These are phyloP conservation scores for Schlechtendalia chinensis DNA, from an alignment of 1,140 invertebrate species.

Conservation along the genomic window DNA sequence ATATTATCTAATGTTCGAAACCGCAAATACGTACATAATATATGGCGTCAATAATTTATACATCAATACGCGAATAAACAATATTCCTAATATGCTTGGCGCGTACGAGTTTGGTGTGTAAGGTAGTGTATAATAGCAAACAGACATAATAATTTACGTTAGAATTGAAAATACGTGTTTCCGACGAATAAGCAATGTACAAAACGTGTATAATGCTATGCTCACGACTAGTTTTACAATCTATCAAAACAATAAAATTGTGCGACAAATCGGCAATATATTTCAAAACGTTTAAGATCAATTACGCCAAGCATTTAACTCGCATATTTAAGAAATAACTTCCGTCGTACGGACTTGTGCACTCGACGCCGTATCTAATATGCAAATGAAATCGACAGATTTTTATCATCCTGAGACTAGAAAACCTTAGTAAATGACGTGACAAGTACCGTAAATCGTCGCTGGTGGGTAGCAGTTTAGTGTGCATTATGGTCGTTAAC, in stretches of 20 bases:
- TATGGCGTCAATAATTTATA: too few relatives aligned
- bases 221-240: background rate
- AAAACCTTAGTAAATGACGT: background rate
- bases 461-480: too few relatives aligned
- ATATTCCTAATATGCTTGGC: too few relatives aligned
- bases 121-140: too few relatives aligned
- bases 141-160: too few relatives aligned
- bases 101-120: too few relatives aligned
- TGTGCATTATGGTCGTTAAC: background rate
- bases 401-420: background rate
- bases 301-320: too few relatives aligned
- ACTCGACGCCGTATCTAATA: too few relatives aligned
- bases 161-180: too few relatives aligned
- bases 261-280: background rate
- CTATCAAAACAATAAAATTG: background rate
- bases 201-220: background rate
- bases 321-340: background rate
- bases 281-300: background rate
- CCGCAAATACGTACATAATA: too few relatives aligned
- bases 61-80: too few relatives aligned
- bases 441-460: background rate
- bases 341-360: background rate
- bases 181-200: background rate
- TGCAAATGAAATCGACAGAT: conserved; percentile 11
- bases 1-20: too few relatives aligned